Evolutionary conservation across 2,797 vertebrate genomes (phyloP), one percentile per base, ranked within the genome.

Genomic region (Pygocentrus nattereri): DNA sequence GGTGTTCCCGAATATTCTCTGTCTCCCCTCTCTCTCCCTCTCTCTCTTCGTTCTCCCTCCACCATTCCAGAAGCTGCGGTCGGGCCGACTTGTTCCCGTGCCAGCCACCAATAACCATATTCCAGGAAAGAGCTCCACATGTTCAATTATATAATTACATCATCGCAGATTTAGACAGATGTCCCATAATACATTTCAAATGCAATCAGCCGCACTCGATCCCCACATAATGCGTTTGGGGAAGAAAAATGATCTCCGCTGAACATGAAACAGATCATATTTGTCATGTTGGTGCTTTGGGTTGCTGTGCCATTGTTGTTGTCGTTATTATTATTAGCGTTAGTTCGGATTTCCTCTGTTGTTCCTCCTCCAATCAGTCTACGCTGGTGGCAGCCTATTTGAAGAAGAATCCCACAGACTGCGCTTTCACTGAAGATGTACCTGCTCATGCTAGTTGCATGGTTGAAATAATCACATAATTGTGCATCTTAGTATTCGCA

Each of bases 101-200:
- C 86, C 88, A 88, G 79, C 83, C 82, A 84, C 77, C 81, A 88
- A 86, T 87, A 82, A 86, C 79, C 82, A 81, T 88, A 86, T 88
- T 88, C 88, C 88, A 86, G 88, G 88, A 87, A 88, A 88, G 86
- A 86, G 83, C 86, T 87, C 85, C 87, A 88, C 85, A 86, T 88
- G 88, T 86, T 87, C 86, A 88, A 87, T 88, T 88, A 88, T 79
- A 86, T 86, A 88, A 88, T 87, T 86, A 86, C 88, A 86, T 88
- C 88, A 88, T 79, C 52, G 79, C 85, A 87, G 86, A 89, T 88
- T 85, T 88, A 89, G 88, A 89, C 88, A 86, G 88, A 89, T 88
- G 88, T 89, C 88, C 86, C 85, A 89, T 87, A 88, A 88, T 87
- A 88, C 69, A 83, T 86, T 87, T 85, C 78, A 87, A 84, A 89